Evolutionary conservation across 2,888 invertebrate genomes (phyloP).

Genomic region (Cyaniris semiargus): DNA sequence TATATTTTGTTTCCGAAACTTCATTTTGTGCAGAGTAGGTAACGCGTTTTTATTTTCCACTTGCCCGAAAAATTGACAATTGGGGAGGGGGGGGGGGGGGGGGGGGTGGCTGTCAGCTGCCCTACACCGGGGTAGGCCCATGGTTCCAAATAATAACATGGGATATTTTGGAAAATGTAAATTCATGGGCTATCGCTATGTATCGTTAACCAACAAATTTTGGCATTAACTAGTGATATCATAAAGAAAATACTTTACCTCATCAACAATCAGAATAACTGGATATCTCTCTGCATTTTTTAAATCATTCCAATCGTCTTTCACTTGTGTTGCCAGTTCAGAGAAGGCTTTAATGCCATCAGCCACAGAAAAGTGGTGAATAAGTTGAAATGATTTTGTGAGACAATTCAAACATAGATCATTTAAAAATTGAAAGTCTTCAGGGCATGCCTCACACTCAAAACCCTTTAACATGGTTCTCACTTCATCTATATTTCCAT

Average conservation of each 20-base stretch:
- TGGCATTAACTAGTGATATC: too few species aligned
- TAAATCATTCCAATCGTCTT: conserved; percentile 61
- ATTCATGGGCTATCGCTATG: too few species aligned
- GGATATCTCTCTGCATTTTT: conserved; percentile 78
- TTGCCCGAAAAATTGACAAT: too few species aligned
- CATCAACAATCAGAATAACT: conserved; percentile 85
- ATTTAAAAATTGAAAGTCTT: conserved; percentile 55
- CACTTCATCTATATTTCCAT: conserved; percentile 58
- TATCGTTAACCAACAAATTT: too few species aligned
- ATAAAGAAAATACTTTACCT: conserved; percentile 63
- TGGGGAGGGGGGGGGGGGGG: too few species aligned
- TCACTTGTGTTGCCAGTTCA: conserved; percentile 60
- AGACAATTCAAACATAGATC: conserved; percentile 66
- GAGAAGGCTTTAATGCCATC: conserved; percentile 70
- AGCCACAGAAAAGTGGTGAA: conserved; percentile 61
- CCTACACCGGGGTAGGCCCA: too few species aligned
- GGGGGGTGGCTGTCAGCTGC: too few species aligned
- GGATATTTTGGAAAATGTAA: too few species aligned
- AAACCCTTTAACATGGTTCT: conserved; percentile 46
- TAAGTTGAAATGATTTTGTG: conserved; percentile 57
- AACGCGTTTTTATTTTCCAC: too few species aligned
- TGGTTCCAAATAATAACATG: too few species aligned
- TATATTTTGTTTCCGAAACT: too few species aligned
- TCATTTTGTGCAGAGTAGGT: too few species aligned
- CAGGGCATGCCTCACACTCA: conserved; percentile 55